Conservation (phyloP, 2,888 invertebrate genomes). For the Cryptophagus acutangulus region DNA sequence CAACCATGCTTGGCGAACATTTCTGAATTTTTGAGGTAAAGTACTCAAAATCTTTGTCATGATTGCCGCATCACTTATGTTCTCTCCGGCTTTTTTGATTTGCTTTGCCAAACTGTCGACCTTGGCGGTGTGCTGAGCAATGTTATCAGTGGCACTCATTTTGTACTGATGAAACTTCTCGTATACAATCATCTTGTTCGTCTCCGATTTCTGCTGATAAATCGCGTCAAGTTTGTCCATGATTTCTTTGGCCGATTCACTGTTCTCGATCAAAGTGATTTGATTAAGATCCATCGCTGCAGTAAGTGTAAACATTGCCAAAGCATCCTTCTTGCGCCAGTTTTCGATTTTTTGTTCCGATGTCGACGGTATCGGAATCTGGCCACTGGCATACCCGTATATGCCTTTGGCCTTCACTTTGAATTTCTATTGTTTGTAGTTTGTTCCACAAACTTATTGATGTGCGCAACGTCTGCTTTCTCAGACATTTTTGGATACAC, state of each 20-base stretch:
- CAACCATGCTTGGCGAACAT: conserved; percentile 12
- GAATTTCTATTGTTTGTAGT: too few species aligned
- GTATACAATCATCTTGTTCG: conserved; percentile 28
- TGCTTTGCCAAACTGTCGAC: neutral
- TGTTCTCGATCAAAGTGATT: conserved; percentile 28
- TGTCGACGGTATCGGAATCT: too few species aligned
- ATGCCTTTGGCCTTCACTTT: too few species aligned
- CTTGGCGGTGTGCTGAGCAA: conserved; percentile 1
- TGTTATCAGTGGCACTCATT: conserved; percentile 14
- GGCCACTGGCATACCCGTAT: too few species aligned
- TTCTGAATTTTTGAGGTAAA: conserved; percentile 11
- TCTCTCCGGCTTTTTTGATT: conserved; percentile 14
- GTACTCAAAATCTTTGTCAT: conserved; percentile 17
- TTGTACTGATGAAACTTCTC: conserved; percentile 28
- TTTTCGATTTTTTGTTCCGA: neutral
- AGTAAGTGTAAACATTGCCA: neutral
- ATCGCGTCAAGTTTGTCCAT: conserved; percentile 24
- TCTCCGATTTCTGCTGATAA: conserved; percentile 22
- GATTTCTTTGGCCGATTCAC: conserved; percentile 25
- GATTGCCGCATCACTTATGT: conserved; percentile 13
- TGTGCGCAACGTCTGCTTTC: too few species aligned
- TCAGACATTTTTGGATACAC: too few species aligned
- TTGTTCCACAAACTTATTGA: too few species aligned
- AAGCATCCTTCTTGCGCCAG: neutral
- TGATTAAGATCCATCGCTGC: conserved; percentile 9